phyloP scores from a whole-genome alignment of 2,113 vertebrate species.

The Galeopterus variegatus region DNA sequence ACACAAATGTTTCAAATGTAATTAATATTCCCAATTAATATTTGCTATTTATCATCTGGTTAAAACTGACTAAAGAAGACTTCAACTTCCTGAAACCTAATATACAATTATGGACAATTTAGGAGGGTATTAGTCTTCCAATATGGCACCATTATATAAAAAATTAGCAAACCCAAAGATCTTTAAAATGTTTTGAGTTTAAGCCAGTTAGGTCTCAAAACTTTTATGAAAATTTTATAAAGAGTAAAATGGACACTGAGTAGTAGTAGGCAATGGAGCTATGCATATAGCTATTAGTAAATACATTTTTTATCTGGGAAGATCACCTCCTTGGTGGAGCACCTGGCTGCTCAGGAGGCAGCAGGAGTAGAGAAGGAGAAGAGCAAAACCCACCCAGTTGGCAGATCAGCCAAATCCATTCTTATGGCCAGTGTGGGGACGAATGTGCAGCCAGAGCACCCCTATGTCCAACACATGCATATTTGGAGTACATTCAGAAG shows the following conservation, averaged over 20 bases:
- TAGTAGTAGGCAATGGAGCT: background rate
- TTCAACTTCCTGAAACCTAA: background rate
- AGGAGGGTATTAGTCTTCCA: background rate
- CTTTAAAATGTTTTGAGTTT: constrained; percentile 29
- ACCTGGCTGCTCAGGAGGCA: background rate
- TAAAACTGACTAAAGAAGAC: background rate
- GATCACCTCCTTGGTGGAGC: background rate
- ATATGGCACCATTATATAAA: background rate
- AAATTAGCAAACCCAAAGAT: background rate
- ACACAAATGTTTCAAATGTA: background rate
- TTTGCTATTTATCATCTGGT: background rate
- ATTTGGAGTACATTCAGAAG: background rate
- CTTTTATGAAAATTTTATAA: background rate
- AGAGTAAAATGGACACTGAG: background rate
- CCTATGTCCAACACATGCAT: background rate
- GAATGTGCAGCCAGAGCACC: background rate
- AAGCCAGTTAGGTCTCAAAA: background rate
- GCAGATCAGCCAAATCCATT: accelerated
- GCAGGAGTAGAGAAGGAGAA: background rate
- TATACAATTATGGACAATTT: background rate
- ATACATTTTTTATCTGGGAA: background rate
- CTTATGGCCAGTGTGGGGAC: background rate
- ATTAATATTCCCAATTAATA: background rate
- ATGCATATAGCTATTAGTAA: background rate
- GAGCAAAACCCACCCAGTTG: background rate